Base-by-base conservation (phyloP, 2,113 vertebrate genomes). In the Melanocharis versteri region DNA sequence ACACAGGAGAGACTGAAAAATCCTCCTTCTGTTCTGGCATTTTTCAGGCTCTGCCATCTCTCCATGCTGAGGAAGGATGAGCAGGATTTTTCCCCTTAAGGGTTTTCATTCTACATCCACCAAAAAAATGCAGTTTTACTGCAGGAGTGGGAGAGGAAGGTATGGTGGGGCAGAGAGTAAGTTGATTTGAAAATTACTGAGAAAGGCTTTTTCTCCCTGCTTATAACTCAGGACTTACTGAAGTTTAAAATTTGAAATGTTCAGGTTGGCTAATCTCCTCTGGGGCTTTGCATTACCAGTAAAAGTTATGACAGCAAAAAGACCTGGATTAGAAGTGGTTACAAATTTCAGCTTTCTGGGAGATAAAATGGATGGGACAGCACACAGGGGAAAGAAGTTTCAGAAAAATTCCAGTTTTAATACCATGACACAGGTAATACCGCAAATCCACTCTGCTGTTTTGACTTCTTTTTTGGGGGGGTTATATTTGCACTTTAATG, bases 171-270 rank as follows among this genome's bases (percentile, higher is more conserved):
- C 54, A 89, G 79, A 86, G 13, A 76, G 37, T 20, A 83, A 64
- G 50, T 40, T 65, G 54, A 83, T 77, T 40, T 86, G 68, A 92
- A 95, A 89, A 73, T 42, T 12, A 81, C 72, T 50, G 47, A 80
- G 77, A 92, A 86, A 65, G 54, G 62, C 13, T 91, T 93, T 84
- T 90, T 73, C 68, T 78, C 30, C 27, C 28, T 77, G 21, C 51
- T 88, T 94, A 16, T 11, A 93, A 79, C 50, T 77, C 58, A 68
- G 82, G 70, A 81, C 51, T 81, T 89, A 94, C 11, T 81, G 69
- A 83, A 86, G 66, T 90, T 94, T 86, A 88, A 94, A 92, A 83
- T 93, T 92, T 78, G 47, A 87, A 93, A 78, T 60, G 64, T 78
- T 94, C 83, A 66, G 72, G 60, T 84, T 83, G 80, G 51, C 22